These are phyloP conservation scores for Gonioctena quinquepunctata DNA, from an alignment of 1,140 invertebrate species.

Conservation along the genomic window DNA sequence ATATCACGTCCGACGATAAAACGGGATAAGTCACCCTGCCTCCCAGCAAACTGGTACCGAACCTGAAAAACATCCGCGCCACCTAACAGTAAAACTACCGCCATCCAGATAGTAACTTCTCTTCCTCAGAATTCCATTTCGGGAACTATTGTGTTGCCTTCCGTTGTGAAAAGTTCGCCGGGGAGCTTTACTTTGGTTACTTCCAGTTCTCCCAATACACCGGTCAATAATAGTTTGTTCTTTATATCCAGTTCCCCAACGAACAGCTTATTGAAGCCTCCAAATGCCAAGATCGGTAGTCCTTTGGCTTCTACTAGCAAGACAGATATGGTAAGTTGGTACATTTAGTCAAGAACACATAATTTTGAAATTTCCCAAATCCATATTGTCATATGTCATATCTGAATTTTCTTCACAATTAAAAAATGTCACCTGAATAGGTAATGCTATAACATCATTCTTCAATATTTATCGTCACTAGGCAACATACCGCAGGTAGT, in stretches of 20 bases:
- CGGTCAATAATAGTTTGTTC: slow-evolving; percentile 4
- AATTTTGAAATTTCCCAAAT: no score
- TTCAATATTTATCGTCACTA: no score
- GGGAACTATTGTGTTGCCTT: not conserved
- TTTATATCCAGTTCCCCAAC: not conserved
- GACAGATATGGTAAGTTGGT: not conserved
- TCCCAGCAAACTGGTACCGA: not conserved
- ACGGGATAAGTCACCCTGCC: not conserved
- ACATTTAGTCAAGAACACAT: no score
- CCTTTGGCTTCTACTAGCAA: slow-evolving; percentile 18
- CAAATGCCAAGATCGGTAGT: slow-evolving; percentile 1
- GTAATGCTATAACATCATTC: no score
- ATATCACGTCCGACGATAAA: not conserved
- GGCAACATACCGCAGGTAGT: no score
- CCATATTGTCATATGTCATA: no score
- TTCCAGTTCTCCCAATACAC: not conserved
- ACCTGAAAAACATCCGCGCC: not conserved
- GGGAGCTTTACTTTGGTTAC: not conserved
- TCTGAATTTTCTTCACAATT: no score
- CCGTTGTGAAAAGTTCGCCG: not conserved
- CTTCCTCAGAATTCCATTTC: not conserved
- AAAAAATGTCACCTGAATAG: no score
- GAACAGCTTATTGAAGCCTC: not conserved
- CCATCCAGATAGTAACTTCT: not conserved
- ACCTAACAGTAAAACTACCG: not conserved